Evolutionary conservation across 2,797 vertebrate species (phyloP).

Genomic region (Karalla daura): DNA sequence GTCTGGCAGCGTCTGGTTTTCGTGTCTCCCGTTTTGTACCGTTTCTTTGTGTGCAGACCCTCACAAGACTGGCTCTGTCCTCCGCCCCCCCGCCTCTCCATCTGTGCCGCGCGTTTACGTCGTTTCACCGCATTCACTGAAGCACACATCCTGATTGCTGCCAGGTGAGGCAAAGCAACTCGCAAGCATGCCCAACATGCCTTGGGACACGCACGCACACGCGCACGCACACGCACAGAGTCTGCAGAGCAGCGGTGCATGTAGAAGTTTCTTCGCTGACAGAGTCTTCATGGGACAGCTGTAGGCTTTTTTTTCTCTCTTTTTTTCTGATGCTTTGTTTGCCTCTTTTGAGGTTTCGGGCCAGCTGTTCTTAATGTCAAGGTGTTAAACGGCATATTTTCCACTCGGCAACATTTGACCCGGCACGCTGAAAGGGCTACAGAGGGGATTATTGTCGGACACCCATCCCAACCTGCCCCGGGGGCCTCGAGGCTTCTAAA

Average conservation of each 20-base stretch:
- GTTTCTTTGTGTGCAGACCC: constrained; percentile 56
- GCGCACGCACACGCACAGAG: not conserved
- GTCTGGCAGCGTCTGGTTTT: constrained; percentile 48
- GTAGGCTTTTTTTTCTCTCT: constrained; percentile 19
- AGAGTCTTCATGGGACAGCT: constrained; percentile 27
- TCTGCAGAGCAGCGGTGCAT: constrained; percentile 33
- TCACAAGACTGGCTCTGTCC: constrained; percentile 56
- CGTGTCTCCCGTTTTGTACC: constrained; percentile 48
- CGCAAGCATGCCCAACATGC: too few species aligned
- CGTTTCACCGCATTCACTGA: constrained; percentile 58
- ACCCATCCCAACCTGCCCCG: constrained; percentile 9
- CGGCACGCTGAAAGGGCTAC: constrained; percentile 40
- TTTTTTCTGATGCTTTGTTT: too few species aligned
- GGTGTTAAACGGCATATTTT: constrained; percentile 63
- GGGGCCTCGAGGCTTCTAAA: not conserved
- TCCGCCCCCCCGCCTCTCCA: constrained; percentile 69
- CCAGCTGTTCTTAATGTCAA: constrained; percentile 25
- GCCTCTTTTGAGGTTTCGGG: not conserved
- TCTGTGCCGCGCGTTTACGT: constrained; percentile 70
- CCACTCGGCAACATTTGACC: constrained; percentile 34
- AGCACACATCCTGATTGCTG: constrained; percentile 68
- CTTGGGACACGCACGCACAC: too few species aligned
- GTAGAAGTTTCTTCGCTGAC: constrained; percentile 45
- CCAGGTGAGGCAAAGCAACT: constrained; percentile 64
- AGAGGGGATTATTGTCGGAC: constrained; percentile 14